Evolutionary conservation across 2,797 vertebrate species (phyloP), one percentile per base, ranked within the genome.

Genomic region (Champsocephalus esox): DNA sequence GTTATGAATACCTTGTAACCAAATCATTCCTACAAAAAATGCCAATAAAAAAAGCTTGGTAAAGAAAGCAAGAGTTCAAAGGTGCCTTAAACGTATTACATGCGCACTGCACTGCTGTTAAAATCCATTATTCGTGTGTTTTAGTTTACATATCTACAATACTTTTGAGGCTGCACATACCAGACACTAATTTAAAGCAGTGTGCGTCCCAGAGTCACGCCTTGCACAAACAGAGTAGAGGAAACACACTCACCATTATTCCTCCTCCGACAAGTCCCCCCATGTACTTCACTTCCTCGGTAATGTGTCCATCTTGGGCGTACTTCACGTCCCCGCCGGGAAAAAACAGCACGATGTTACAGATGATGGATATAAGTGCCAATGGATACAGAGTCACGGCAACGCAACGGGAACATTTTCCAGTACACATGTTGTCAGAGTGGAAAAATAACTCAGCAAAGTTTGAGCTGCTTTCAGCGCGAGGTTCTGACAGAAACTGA

Each of bases 271-370:
- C 34, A 16, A 96, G 58, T 28, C 96, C 96, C 9, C 95, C 94
- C 93, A 96, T 92, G 87, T 94, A 95, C 48, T 94, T 91, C 52
- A 96, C 94, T 69, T 96, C 95, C 34, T 92, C 85, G 0, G 95
- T 95, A 21, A 96, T 85, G 41, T 88, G 72, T 44, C 90, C 87
- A 11, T 92, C 81, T 52, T 85, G 32, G 3, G 85, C 85, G 0
- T 93, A 95, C 12, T 89, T 81, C 16, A 80, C 32, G 0, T 93
- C 85, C 75, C 92, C 95, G 17, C 63, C 90, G 1, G 96, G 95
- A 73, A 96, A 96, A 67, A 96, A 95, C 73, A 95, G 79, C 12
- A 96, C 88, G 0, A 95, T 91, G 86, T 96, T 96, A 60, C 93
- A 94, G 78, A 95, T 80, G 24, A 96, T 93, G 58, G 93, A 94